Evolutionary conservation across 2,888 invertebrate species (phyloP).

Genomic region (Chorisops tibialis): DNA sequence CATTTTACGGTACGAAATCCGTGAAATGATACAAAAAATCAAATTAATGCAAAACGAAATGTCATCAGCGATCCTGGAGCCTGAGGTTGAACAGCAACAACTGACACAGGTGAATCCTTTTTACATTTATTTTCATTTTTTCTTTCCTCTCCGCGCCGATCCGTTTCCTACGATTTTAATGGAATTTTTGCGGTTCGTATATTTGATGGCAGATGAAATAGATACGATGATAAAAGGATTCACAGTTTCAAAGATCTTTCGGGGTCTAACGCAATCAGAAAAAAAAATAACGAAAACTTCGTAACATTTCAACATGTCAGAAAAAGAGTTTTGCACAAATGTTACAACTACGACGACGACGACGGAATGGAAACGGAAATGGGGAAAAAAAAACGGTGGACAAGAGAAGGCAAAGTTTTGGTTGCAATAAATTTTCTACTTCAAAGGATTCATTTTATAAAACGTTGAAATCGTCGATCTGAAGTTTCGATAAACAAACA

Average conservation of each 20-base stretch:
- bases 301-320: too few species aligned
- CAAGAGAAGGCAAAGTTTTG: too few species aligned
- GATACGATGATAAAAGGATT: too few species aligned
- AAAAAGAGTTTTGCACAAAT: neutral
- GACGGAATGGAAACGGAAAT: too few species aligned
- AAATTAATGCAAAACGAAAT: constrained; percentile 70
- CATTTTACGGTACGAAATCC: constrained; percentile 80
- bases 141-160: neutral
- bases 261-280: too few species aligned
- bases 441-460: neutral
- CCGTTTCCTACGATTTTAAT: too few species aligned
- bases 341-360: neutral
- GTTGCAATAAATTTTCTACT: neutral
- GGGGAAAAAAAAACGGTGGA: too few species aligned
- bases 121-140: neutral
- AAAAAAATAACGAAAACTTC: too few species aligned
- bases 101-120: constrained; percentile 34
- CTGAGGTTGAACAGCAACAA: constrained; percentile 40
- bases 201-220: too few species aligned
- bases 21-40: constrained; percentile 90
- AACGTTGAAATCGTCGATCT: too few species aligned
- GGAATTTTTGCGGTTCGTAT: neutral
- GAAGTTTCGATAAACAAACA: too few species aligned
- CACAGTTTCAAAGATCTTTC: too few species aligned
- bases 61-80: constrained; percentile 54